These are phyloP conservation scores for Polypterus senegalus DNA, from an alignment of 2,113 vertebrate species.

Conservation along the genomic window DNA sequence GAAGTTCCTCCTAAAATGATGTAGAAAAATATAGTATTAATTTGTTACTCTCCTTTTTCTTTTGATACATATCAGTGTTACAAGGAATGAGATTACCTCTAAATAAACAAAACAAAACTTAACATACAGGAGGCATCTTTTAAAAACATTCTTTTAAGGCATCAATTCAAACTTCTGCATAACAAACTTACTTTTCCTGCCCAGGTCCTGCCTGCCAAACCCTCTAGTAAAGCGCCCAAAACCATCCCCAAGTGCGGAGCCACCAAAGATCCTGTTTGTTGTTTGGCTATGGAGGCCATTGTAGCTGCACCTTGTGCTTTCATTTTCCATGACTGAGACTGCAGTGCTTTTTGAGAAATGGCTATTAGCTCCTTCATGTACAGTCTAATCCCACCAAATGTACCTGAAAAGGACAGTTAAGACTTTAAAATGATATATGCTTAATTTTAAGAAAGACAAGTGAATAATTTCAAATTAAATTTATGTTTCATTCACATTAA, in stretches of 20 bases:
- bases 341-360: constrained; percentile 84
- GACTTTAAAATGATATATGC: too few relatives aligned
- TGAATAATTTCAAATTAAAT: too few relatives aligned
- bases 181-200: constrained; percentile 70
- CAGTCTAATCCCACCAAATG: constrained; percentile 83
- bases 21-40: neutral
- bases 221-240: constrained; percentile 72
- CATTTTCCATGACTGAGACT: constrained; percentile 97
- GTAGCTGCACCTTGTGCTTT: constrained; percentile 92
- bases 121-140: neutral
- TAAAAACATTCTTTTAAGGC: neutral
- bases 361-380: constrained; percentile 87
- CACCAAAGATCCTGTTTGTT: constrained; percentile 73
- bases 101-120: neutral
- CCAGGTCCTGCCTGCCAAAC: constrained; percentile 84
- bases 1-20: constrained; percentile 71
- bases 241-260: constrained; percentile 84
- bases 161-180: neutral
- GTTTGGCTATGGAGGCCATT: constrained; percentile 87
- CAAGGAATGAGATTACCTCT: too few relatives aligned
- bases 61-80: too few relatives aligned
- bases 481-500: too few relatives aligned
- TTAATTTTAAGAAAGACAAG: too few relatives aligned
- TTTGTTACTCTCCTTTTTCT: too few relatives aligned
- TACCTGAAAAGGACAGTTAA: constrained; percentile 44